These are phyloP conservation scores for Psylliodes chrysocephalus DNA, from an alignment of 2,888 invertebrate species.

Conservation along the genomic window DNA sequence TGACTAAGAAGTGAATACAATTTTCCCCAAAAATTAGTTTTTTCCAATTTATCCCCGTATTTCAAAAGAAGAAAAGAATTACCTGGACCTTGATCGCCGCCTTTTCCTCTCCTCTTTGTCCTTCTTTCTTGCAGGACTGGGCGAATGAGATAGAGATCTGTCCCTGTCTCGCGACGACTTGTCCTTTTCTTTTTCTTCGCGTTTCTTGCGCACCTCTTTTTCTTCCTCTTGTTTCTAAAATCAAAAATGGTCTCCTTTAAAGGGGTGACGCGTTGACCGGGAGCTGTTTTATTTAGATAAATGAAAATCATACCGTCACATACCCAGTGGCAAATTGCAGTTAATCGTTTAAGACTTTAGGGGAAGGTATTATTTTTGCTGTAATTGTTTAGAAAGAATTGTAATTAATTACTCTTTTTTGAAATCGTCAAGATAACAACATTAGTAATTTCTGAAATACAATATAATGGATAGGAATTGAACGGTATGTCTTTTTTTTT, in stretches of 20 bases:
- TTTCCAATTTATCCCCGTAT: too few species aligned
- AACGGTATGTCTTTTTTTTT: slow-evolving; percentile 16
- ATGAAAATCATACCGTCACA: slow-evolving; percentile 51
- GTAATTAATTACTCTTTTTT: neutral
- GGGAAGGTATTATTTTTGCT: slow-evolving; percentile 33
- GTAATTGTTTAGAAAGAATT: too few species aligned
- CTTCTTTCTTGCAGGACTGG: slow-evolving; percentile 58
- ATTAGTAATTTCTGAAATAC: neutral
- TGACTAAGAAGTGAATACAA: too few species aligned
- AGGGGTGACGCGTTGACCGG: neutral
- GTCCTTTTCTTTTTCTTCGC: slow-evolving; percentile 66
- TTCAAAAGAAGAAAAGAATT: too few species aligned
- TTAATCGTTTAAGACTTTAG: slow-evolving; percentile 12
- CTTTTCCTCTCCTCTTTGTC: slow-evolving; percentile 61
- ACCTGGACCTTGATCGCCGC: slow-evolving; percentile 67
- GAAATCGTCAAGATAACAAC: slow-evolving; percentile 3
- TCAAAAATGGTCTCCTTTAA: slow-evolving; percentile 55
- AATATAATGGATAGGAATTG: neutral
- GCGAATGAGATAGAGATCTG: slow-evolving; percentile 59
- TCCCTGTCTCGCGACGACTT: slow-evolving; percentile 50
- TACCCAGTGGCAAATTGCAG: slow-evolving; percentile 42
- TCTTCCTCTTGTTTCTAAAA: slow-evolving; percentile 81
- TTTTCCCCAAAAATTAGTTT: too few species aligned
- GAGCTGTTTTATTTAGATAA: neutral
- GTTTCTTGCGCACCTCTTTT: slow-evolving; percentile 73